phyloP scores from a whole-genome alignment of 2,113 vertebrate genomes.

The Macquaria australasica region DNA sequence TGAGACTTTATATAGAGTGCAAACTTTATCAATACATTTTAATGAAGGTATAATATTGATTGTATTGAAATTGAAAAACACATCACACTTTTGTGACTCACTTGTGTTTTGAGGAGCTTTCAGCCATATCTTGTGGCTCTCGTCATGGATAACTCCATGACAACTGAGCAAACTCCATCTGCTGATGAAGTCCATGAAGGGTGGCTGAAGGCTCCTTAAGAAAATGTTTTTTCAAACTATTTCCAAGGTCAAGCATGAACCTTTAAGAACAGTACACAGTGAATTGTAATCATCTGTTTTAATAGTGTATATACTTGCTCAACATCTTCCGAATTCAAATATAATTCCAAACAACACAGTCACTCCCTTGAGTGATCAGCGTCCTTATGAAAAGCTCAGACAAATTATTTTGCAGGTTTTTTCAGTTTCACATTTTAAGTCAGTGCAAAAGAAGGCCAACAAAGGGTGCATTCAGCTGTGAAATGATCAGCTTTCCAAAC shows the following conservation, averaged over 20 bases:
- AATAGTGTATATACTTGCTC: background rate
- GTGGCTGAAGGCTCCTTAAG: background rate
- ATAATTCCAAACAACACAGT: background rate
- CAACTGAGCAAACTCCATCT: no score
- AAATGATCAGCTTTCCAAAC: conserved; percentile 1
- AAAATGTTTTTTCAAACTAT: background rate
- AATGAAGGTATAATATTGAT: background rate
- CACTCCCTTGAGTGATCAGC: background rate
- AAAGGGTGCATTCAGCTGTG: background rate
- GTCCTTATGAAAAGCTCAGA: background rate
- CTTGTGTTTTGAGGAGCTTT: no score
- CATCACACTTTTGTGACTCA: background rate
- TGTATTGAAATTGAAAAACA: background rate
- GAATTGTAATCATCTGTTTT: background rate
- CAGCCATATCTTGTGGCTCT: no score
- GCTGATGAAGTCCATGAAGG: no score
- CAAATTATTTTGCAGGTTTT: background rate
- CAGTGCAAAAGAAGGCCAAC: background rate
- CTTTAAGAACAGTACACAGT: background rate
- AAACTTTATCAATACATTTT: background rate
- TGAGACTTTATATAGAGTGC: background rate
- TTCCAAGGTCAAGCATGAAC: background rate
- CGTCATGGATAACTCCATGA: no score
- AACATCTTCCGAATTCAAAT: background rate
- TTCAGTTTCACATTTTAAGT: background rate